Evolutionary conservation across 2,113 vertebrate species (phyloP).

Genomic region (Terrapene triunguis): DNA sequence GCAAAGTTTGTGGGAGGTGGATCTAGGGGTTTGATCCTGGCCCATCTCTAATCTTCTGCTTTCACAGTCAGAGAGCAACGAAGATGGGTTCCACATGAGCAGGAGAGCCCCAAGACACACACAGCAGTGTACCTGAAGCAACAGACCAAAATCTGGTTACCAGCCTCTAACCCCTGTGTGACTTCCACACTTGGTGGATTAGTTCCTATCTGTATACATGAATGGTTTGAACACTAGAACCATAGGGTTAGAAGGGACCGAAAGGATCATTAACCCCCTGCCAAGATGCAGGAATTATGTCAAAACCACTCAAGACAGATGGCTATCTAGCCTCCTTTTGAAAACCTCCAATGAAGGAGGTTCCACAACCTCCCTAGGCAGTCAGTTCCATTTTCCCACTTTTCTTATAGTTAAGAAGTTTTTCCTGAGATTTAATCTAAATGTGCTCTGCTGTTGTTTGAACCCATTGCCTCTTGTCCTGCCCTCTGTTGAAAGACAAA

Average conservation of each 20-base stretch:
- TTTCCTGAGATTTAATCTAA: background rate
- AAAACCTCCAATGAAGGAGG: background rate
- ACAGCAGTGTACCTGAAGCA: background rate
- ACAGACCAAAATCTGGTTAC: background rate
- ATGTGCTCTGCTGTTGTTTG: background rate
- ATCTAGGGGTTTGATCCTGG: background rate
- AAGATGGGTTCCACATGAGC: background rate
- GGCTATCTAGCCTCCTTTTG: background rate
- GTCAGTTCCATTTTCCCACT: background rate
- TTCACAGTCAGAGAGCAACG: background rate
- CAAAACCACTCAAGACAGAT: background rate
- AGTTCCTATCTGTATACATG: background rate
- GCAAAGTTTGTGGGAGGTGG: background rate
- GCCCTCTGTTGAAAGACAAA: background rate
- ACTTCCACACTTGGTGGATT: background rate
- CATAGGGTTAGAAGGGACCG: background rate
- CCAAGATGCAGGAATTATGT: background rate
- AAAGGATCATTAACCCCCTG: background rate
- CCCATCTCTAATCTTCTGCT: background rate
- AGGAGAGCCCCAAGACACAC: background rate
- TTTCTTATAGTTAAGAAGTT: background rate
- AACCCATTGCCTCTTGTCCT: background rate
- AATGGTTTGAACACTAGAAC: background rate
- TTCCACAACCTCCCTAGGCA: background rate
- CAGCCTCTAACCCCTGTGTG: background rate